Percentiles rank a stretch among this genome's conserved stretches.
These are phyloP conservation scores for Hiodon tergisus DNA, from an alignment of 2,113 vertebrate genomes.

Conservation along the genomic window DNA sequence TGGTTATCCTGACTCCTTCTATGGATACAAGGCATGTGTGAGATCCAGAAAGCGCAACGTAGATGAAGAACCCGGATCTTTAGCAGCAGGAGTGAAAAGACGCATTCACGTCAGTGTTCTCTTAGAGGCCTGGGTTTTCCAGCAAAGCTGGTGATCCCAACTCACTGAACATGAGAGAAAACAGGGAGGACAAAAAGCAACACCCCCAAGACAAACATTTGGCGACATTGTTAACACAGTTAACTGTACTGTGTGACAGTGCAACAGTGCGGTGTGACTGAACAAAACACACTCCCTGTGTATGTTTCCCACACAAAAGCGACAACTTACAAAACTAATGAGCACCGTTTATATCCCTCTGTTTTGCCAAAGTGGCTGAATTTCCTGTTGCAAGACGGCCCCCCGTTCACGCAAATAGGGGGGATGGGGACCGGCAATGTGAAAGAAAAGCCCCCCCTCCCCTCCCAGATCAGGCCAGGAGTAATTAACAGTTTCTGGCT, in stretches of 20 bases:
- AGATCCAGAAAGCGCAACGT: too few species aligned
- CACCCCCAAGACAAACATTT: too few species aligned
- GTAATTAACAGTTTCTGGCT: slow-evolving; percentile 46
- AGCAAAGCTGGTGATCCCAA: too few species aligned
- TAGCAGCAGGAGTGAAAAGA: too few species aligned
- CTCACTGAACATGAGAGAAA: too few species aligned
- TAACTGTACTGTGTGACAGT: neutral
- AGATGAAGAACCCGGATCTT: too few species aligned
- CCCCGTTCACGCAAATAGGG: neutral
- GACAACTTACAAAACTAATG: neutral
- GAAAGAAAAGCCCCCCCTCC: slow-evolving; percentile 32
- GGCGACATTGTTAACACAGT: neutral
- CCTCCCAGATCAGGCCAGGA: slow-evolving; percentile 32
- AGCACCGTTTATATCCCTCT: too few species aligned
- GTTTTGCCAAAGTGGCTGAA: neutral
- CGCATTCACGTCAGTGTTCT: too few species aligned
- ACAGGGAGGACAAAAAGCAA: too few species aligned
- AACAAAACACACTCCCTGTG: neutral
- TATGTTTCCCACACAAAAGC: neutral
- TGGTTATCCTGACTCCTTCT: too few species aligned
- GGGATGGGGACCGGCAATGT: neutral
- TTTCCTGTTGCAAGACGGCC: neutral
- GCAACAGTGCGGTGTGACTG: neutral
- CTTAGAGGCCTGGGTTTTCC: too few species aligned
- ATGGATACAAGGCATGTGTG: too few species aligned